Evolutionary conservation across 1,140 invertebrate species (phyloP).

Genomic region (Elymnias hypermnestra): DNA sequence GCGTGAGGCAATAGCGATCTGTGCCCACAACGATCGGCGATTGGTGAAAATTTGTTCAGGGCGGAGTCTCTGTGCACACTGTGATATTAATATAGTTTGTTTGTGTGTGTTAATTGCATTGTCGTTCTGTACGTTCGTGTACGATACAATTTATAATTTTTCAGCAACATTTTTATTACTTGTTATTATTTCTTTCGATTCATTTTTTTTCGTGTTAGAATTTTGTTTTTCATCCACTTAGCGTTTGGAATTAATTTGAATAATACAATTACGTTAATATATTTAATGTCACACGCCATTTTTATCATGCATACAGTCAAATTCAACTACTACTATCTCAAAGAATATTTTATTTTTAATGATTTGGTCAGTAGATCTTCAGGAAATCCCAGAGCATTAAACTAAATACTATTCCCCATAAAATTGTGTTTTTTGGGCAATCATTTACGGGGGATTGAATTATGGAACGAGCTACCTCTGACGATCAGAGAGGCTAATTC

Average conservation of each 20-base stretch:
- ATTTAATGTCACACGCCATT: no score
- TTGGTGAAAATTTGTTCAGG: slow-evolving; percentile 66
- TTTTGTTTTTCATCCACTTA: slow-evolving; percentile 13
- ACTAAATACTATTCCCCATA: no score
- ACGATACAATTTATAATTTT: slow-evolving; percentile 62
- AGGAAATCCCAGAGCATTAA: no score
- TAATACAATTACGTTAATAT: neutral
- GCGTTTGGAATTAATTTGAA: slow-evolving; percentile 13
- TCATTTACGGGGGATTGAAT: no score
- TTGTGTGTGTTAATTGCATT: slow-evolving; percentile 72
- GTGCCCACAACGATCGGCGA: slow-evolving; percentile 47
- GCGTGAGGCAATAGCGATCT: slow-evolving; percentile 69
- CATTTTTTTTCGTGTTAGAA: slow-evolving; percentile 2
- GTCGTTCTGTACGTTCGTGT: slow-evolving; percentile 58
- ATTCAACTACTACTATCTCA: no score
- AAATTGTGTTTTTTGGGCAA: no score
- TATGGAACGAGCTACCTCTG: no score
- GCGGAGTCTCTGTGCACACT: slow-evolving; percentile 66
- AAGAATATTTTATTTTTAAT: no score
- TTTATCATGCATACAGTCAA: no score
- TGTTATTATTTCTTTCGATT: slow-evolving; percentile 18
- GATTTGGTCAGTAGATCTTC: no score
- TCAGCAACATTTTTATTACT: slow-evolving; percentile 42
- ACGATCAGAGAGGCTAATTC: no score
- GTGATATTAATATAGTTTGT: slow-evolving; percentile 37